Percentiles rank a stretch among this genome's conserved stretches.
Conservation (phyloP, 2,113 vertebrate species). For the Channa argus region DNA sequence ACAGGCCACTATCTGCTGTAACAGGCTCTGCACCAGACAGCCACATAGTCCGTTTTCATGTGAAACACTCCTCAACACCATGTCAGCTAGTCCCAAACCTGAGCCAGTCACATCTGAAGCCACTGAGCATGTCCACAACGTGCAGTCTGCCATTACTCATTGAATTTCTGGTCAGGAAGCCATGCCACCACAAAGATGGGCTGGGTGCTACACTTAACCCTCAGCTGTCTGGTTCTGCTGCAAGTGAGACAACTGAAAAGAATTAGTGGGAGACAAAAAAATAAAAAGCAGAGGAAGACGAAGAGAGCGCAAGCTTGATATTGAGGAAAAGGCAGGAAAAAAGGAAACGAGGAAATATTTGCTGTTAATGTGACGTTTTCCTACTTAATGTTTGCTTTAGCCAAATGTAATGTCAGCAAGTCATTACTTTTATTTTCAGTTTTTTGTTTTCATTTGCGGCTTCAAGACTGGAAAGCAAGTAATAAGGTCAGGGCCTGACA, state of each 20-base stretch:
- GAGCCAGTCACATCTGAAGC: conserved; percentile 5
- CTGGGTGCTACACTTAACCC: conserved; percentile 11
- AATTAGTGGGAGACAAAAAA: conserved; percentile 1
- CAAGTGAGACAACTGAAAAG: conserved; percentile 19
- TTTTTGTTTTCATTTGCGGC: conserved; percentile 43
- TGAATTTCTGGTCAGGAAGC: conserved; percentile 35
- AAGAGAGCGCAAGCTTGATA: neutral
- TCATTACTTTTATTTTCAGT: conserved; percentile 35
- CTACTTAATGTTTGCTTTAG: neutral
- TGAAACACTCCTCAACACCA: neutral
- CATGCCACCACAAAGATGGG: conserved; percentile 3
- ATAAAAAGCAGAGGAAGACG: neutral
- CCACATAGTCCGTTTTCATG: conserved; percentile 1
- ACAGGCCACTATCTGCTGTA: neutral
- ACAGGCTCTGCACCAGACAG: conserved; percentile 9
- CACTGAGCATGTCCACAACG: neutral
- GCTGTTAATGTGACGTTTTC: conserved; percentile 33
- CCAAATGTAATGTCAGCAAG: conserved; percentile 42
- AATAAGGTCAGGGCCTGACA: conserved; percentile 25
- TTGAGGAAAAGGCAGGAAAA: neutral
- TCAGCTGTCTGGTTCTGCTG: neutral
- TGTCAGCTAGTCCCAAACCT: conserved; percentile 10
- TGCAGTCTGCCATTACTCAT: neutral
- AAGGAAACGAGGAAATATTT: conserved; percentile 6
- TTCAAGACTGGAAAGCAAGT: conserved; percentile 27